These are phyloP conservation scores for Aphis gossypii DNA, from an alignment of 1,140 invertebrate species.

Conservation along the genomic window DNA sequence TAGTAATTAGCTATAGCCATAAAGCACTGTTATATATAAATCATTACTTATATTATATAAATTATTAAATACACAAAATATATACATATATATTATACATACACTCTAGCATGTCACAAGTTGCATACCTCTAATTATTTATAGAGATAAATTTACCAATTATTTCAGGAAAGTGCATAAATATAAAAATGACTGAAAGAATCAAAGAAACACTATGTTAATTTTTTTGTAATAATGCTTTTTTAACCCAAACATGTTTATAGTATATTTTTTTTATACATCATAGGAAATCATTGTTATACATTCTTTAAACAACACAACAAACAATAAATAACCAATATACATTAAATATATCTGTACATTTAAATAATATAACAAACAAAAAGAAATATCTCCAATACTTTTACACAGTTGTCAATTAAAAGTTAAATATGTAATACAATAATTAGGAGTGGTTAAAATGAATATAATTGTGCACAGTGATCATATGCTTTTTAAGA, in stretches of 20 bases:
- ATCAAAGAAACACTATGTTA: background rate
- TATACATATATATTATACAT: background rate
- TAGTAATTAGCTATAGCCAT: background rate
- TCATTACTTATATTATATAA: background rate
- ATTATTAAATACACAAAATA: background rate
- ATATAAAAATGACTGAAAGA: background rate
- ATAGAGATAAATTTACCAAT: background rate
- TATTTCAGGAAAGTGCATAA: background rate
- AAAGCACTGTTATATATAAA: background rate
- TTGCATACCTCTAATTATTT: background rate
- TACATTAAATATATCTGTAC: background rate
- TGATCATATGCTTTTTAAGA: conserved; percentile 64
- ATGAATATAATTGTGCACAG: conserved; percentile 62
- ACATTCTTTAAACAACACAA: background rate
- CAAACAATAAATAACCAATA: conserved; percentile 32
- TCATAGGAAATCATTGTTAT: background rate
- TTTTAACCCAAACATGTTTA: background rate
- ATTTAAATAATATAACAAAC: background rate
- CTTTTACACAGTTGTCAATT: background rate
- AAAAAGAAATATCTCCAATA: background rate
- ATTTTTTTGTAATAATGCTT: background rate
- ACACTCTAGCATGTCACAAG: background rate
- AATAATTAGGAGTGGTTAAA: background rate
- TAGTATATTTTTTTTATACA: background rate
- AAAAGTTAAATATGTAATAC: background rate